Base-by-base conservation (phyloP, 2,888 invertebrate genomes). In the Nomada ruficornis region DNA sequence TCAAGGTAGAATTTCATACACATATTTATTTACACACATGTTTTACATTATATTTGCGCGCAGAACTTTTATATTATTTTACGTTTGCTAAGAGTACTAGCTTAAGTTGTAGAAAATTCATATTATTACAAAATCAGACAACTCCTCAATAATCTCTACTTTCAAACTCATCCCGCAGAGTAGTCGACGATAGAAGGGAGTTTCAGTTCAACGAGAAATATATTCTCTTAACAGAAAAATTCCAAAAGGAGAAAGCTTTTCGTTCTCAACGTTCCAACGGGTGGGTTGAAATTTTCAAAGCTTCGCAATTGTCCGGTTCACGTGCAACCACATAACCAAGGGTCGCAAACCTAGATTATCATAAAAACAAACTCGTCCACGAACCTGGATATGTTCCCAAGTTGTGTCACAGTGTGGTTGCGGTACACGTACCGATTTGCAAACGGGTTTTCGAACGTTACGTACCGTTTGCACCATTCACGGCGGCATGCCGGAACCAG, bases 401-500 rank as follows among this genome's bases (percentile, higher is more conserved):
- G 44, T 55, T 36, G 29, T 26, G 63, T 77, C 69, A 62, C n/a
- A 2, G 1, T 29, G 47, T 13, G 20, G 23, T 63, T 75, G 65
- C 60, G 36, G 5, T 36, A 36, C 36, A 36, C 36, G 36, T 36
- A 7, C 36, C 47, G 71, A 82, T 76, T 69, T 72, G n/a, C 42
- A 55, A 83, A 75, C 72, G 67, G 65, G 73, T 82, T 82, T 65
- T 18, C 60, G 60, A 69, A 20, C 52, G 82, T 83, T 81, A 76
- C 82, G 68, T 64, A 18, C 15, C 54, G 60, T 82, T 71, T 59
- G 50, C 50, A 55, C 63, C 81, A 52, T 60, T 26, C 36, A 15
- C 60, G 59, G 36, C 50, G 29, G 64, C 52, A 50, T 26, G 47
- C 55, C 62, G 77, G 57, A 74, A 78, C 80, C 64, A 72, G 55